A percentile compares a stretch with the other conserved stretches of the same genome.
Conservation (phyloP, 2,888 invertebrate species). For the Ophioninae sp. region DNA sequence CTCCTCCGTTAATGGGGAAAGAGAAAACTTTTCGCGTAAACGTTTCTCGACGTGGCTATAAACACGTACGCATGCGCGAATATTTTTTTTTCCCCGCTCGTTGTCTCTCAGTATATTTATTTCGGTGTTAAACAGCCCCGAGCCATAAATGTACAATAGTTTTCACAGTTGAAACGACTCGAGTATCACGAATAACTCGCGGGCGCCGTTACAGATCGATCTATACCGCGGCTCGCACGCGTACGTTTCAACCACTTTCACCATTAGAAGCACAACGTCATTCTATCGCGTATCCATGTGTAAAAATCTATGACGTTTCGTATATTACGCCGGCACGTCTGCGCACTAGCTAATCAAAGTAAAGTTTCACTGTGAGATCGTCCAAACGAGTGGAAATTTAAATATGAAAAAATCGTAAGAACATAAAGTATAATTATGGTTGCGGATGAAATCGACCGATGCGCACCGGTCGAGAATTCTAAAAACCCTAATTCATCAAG, state of each 20-base stretch:
- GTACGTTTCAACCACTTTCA: slow-evolving; percentile 41
- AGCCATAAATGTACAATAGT: slow-evolving; percentile 2
- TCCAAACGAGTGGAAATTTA: not conserved
- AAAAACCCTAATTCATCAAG: no score
- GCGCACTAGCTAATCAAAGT: not conserved
- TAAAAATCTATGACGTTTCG: not conserved
- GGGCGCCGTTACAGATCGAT: slow-evolving; percentile 24
- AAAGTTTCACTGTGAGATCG: not conserved
- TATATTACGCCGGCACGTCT: not conserved
- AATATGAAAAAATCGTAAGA: no score
- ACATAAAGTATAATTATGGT: no score
- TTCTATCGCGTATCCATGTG: slow-evolving; percentile 34
- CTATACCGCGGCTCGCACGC: slow-evolving; percentile 25
- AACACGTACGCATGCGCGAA: slow-evolving; percentile 12
- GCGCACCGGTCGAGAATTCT: no score
- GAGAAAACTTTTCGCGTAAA: slow-evolving; percentile 44
- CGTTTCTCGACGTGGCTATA: slow-evolving; percentile 2
- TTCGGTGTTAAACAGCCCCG: slow-evolving; percentile 11
- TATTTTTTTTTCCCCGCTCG: slow-evolving; percentile 10
- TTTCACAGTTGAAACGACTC: slow-evolving; percentile 29
- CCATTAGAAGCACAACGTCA: slow-evolving; percentile 68
- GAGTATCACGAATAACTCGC: slow-evolving; percentile 12
- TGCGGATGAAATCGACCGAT: no score
- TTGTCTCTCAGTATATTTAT: slow-evolving; percentile 17
- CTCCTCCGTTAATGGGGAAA: slow-evolving; percentile 49